Percentiles rank a stretch among this genome's conserved stretches.
Evolutionary conservation across 2,888 invertebrate species (phyloP).

Genomic region (Liodrosophila aerea): DNA sequence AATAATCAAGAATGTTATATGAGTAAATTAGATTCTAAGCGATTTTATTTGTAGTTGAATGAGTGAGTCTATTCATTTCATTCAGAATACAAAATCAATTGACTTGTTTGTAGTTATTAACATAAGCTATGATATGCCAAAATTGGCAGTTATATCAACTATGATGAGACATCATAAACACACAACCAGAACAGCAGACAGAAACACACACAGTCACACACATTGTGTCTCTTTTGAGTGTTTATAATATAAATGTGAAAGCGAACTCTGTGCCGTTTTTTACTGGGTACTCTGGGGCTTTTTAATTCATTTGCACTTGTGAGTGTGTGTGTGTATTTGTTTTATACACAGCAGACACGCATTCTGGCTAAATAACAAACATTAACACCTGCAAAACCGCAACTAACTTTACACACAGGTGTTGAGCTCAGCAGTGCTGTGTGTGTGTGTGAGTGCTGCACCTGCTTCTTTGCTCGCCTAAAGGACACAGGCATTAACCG

Average conservation of each 20-base stretch:
- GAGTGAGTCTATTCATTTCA: constrained; percentile 5
- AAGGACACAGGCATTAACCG: constrained; percentile 41
- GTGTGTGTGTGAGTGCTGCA: constrained; percentile 28
- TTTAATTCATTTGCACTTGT: constrained; percentile 11
- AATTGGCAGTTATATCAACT: constrained; percentile 35
- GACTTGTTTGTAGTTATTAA: constrained; percentile 40
- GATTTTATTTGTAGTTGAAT: constrained; percentile 31
- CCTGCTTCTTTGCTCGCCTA: constrained; percentile 24
- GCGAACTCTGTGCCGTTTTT: constrained; percentile 29
- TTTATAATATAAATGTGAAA: constrained; percentile 72
- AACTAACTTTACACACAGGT: constrained; percentile 45
- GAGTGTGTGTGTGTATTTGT: constrained; percentile 5
- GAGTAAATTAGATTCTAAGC: constrained; percentile 41
- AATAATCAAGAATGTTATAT: constrained; percentile 23
- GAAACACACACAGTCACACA: constrained; percentile 3
- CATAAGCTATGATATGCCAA: constrained; percentile 37
- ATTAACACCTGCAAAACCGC: constrained; percentile 70
- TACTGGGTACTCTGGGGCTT: constrained; percentile 7
- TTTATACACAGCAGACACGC: constrained; percentile 62
- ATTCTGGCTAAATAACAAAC: constrained; percentile 48
- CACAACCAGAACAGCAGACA: constrained; percentile 11
- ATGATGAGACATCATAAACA: constrained; percentile 34
- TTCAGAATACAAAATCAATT: constrained; percentile 26
- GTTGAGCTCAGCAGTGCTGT: constrained; percentile 31
- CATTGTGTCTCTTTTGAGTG: constrained; percentile 52